phyloP scores from a whole-genome alignment of 2,113 vertebrate genomes.

The Coreoperca whiteheadi region DNA sequence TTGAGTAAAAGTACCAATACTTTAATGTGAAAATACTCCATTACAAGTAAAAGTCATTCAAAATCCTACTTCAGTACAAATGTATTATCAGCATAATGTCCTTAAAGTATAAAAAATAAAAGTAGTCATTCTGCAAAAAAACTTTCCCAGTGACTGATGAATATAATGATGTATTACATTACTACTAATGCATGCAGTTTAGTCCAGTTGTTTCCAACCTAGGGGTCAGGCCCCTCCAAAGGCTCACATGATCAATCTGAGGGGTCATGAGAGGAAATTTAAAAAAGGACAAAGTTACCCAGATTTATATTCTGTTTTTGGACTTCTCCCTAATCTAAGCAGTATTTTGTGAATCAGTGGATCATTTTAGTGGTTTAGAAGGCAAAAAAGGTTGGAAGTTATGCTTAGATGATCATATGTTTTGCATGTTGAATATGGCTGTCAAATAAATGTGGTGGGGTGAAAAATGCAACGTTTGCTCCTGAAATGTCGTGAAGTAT shows the following conservation, averaged over 20 bases:
- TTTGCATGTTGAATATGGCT: not conserved
- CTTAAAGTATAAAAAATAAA: not conserved
- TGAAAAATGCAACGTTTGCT: not conserved
- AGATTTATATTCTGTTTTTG: not conserved
- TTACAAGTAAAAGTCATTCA: too few species aligned
- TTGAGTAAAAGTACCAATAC: not conserved
- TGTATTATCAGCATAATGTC: not conserved
- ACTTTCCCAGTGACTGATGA: not conserved
- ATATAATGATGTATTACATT: not conserved
- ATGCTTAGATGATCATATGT: not conserved
- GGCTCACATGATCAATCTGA: not conserved
- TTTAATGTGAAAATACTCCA: too few species aligned
- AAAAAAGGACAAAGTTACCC: not conserved
- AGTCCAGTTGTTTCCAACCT: not conserved
- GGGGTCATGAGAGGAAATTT: not conserved
- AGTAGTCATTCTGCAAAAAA: not conserved
- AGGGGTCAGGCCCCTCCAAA: not conserved
- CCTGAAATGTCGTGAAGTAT: not conserved
- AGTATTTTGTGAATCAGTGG: not conserved
- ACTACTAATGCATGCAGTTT: not conserved
- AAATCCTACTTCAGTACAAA: not conserved
- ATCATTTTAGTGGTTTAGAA: too few species aligned
- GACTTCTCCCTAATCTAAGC: not conserved
- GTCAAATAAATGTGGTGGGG: not conserved
- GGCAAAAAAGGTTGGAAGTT: not conserved